phyloP scores from a whole-genome alignment of 2,113 vertebrate genomes.

The Sarotherodon lohbergeri region DNA sequence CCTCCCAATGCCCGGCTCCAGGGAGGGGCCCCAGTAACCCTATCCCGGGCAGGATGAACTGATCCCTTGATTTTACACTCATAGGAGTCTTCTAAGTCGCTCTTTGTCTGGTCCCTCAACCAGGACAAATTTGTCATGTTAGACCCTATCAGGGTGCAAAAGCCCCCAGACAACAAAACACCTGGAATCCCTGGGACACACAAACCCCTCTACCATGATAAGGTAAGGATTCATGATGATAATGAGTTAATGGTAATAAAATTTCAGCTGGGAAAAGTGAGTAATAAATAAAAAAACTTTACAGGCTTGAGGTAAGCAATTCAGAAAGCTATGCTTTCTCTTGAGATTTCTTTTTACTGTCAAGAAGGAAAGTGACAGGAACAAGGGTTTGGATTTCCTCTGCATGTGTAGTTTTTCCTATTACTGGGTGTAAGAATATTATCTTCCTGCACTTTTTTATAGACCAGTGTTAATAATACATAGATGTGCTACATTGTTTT shows the following conservation, averaged over 20 bases:
- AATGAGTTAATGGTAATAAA: neutral
- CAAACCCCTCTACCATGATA: no score
- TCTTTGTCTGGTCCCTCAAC: no score
- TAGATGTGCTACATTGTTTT: conserved; percentile 22
- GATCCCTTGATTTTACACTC: no score
- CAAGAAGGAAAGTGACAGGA: neutral
- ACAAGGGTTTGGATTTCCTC: neutral
- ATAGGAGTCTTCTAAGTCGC: no score
- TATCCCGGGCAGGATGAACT: no score
- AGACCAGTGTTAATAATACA: conserved; percentile 66
- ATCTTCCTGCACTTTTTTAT: conserved; percentile 32
- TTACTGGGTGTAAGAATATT: conserved; percentile 43
- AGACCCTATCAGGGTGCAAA: no score
- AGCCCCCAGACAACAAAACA: no score
- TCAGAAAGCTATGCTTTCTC: neutral
- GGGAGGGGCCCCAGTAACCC: no score
- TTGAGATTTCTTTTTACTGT: neutral
- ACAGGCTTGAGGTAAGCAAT: neutral
- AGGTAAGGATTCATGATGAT: no score
- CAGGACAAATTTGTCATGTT: no score
- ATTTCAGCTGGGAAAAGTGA: neutral
- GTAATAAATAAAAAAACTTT: neutral
- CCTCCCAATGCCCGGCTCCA: no score
- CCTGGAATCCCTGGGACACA: no score
- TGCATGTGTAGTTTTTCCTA: neutral